Evolutionary conservation across 2,888 invertebrate genomes (phyloP).

Genomic region (Sericinus montela): DNA sequence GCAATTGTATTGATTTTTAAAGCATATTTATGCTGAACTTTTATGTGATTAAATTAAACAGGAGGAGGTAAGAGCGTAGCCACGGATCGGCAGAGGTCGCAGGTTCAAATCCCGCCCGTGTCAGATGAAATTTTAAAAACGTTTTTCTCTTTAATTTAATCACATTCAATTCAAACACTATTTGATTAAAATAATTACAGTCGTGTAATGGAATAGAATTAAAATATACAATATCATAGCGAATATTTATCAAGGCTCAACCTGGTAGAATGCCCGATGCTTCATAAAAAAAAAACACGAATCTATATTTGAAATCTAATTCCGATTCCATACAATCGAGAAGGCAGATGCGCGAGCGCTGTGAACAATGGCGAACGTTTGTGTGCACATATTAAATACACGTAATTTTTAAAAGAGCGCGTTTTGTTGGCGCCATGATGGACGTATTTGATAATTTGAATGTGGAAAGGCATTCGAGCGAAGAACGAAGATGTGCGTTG

Average conservation of each 20-base stretch:
- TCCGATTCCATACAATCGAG: conserved; percentile 56
- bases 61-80: no score
- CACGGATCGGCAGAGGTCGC: no score
- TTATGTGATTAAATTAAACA: no score
- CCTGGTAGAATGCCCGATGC: conserved; percentile 22
- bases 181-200: no score
- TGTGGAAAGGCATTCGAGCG: conserved; percentile 65
- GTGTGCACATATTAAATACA: conserved; percentile 51
- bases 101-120: no score
- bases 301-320: conserved; percentile 56
- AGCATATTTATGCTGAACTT: no score
- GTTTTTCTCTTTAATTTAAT: no score
- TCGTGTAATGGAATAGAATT: no score
- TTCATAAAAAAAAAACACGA: conserved; percentile 25
- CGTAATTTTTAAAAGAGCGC: conserved; percentile 51
- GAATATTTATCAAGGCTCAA: conserved; percentile 25
- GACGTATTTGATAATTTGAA: conserved; percentile 75
- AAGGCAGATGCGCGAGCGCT: conserved; percentile 61
- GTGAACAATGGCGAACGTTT: conserved; percentile 53
- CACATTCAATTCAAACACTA: no score
- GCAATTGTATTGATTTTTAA: no score
- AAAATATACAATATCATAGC: not conserved
- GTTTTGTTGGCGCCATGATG: conserved; percentile 59
- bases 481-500: conserved; percentile 42
- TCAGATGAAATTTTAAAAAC: no score